Base-by-base conservation (phyloP, 2,113 vertebrate species). In the Gopherus flavomarginatus region DNA sequence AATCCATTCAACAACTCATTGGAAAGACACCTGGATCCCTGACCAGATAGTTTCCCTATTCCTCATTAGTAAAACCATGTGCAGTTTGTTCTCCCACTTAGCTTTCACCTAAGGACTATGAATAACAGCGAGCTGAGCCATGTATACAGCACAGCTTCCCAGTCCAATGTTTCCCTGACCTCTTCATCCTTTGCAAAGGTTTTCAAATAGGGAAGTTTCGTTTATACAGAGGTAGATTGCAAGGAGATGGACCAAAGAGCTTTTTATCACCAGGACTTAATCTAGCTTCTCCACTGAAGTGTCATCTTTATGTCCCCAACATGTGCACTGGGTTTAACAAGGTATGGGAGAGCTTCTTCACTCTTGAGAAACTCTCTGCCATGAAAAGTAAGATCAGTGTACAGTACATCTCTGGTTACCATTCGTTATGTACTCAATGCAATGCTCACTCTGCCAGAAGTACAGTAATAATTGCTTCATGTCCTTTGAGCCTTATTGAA, bases 211-310 rank as follows among this genome's bases (percentile, higher is more conserved):
- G 83, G 38, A 91, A 49, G 91, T 92, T 31, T 11, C 29, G 78
- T 89, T 84, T 88, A 83, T 6, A 53, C 26, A 83, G 88, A 87
- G 93, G 7, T 8, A 94, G 84, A 92, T 42, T 75, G 77, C 83
- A 50, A 92, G 82, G 80, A 95, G 93, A 83, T 9, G 22, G 17
- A 11, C n/a, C 91, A 94, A n/a, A 92, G 59, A 19, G 84, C 65
- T 88, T 93, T 42, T 1, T 91, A 83, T 90, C 4, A 1, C 14
- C 38, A 24, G 75, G 53, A 84, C 11, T 90, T 92, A 93, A 90
- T 87, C 87, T 75, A 94, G 54, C 22, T 12, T 85, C 83, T 49
- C 88, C 57, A 75, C 29, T 77, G 44, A 94, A 96, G 50, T 42
- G 3, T 54, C 86, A 12, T 94, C 92, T 90, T 89, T 79, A 57